Evolutionary conservation across 2,113 vertebrate species (phyloP), one percentile per base, ranked within the genome.

Genomic region (Tragulus kanchil): DNA sequence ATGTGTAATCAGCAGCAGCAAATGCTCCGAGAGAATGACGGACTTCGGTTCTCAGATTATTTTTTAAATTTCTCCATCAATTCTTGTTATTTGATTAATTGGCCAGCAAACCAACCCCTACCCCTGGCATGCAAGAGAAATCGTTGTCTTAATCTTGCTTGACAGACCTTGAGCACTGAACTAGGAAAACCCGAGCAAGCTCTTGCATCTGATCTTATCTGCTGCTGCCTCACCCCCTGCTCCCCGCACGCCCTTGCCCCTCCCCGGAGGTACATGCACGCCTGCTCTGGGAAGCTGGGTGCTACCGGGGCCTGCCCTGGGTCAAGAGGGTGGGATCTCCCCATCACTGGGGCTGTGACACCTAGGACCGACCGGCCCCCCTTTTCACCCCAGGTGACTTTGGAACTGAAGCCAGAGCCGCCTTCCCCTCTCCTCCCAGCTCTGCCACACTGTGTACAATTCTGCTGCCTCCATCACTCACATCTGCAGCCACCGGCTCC

Each of bases 401-500:
- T 75, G 31, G 54, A 0, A 2, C 28, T 25, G 61, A 65, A 31
- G 54, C 26, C 0, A 0, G 42, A 52, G 25, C 19, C 26, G 7
- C 52, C 52, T 23, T n/a, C 77, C 31, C 28, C 17, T 17, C n/a
- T 6, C 52, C 50, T 23, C 3, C 77, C 54, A 28, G 45, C 62
- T 64, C 45, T 0, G 17, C 25, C 45, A 6, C 36, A 5, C 0
- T 11, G 36, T 42, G 52, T 16, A 3, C 1, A 42, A 36, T 9
- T 59, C 56, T 88, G 52, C 61, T 0, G 3, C 58, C 42, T 87
- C 81, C 36, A 31, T 58, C 8, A 0, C 59, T 79, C 93, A 87
- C 65, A 73, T 95, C 89, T 77, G 56, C 87, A 98, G 89, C 58
- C 96, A 84, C 0, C 6, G 78, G 50, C 90, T 97, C 94, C 64